Evolutionary conservation across 2,113 vertebrate species (phyloP).

Genomic region (Paramormyrops kingsleyae): DNA sequence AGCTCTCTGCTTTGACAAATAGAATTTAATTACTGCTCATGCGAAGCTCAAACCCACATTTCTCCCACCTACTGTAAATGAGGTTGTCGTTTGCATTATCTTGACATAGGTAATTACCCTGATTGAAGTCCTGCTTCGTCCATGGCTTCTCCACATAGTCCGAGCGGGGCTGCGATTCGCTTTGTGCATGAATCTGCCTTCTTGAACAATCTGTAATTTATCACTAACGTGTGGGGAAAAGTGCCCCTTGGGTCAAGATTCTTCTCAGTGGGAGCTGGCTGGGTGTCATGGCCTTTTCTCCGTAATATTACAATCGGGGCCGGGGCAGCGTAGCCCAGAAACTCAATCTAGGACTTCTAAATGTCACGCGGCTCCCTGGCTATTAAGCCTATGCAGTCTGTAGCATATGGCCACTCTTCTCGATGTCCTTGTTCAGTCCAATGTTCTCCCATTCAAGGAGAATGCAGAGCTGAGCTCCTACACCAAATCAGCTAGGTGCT

Average conservation of each 20-base stretch:
- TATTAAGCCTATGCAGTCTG: background rate
- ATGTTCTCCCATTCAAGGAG: background rate
- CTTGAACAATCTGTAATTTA: background rate
- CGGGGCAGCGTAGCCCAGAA: background rate
- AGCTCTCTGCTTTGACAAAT: background rate
- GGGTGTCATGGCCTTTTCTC: background rate
- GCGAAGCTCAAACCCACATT: background rate
- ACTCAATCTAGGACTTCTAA: background rate
- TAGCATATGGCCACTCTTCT: background rate
- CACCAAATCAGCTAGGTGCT: background rate
- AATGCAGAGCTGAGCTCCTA: background rate
- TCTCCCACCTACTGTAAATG: constrained; percentile 12
- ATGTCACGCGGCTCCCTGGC: background rate
- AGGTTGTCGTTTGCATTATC: constrained; percentile 4
- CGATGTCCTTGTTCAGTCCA: background rate
- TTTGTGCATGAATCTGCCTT: background rate
- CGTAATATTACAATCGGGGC: background rate
- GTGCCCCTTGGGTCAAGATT: background rate
- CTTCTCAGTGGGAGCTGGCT: background rate
- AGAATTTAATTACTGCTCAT: constrained; percentile 14
- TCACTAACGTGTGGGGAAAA: background rate
- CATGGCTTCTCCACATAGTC: background rate
- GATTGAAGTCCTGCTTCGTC: background rate
- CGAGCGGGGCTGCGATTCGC: background rate
- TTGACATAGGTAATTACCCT: constrained; percentile 7